A percentile compares a stretch with the other conserved stretches of the same genome.
Evolutionary conservation across 2,888 invertebrate species (phyloP).

Genomic region (Exephanes ischioxanthus): DNA sequence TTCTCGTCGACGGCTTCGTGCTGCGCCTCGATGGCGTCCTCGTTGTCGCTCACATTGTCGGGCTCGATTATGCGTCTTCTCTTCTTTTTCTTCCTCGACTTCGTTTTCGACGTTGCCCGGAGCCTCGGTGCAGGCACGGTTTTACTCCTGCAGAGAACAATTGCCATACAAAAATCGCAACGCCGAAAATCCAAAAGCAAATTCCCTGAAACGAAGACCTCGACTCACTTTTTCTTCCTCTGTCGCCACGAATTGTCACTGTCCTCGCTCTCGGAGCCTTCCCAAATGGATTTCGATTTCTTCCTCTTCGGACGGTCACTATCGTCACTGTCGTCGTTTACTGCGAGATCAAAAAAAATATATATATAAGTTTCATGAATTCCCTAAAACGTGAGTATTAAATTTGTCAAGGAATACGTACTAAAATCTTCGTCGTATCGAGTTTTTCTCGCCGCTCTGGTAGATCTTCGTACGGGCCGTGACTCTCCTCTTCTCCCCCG

Average conservation of each 20-base stretch:
- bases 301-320: constrained; percentile 86
- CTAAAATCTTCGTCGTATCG: constrained; percentile 87
- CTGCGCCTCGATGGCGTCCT: constrained; percentile 80
- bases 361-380: too few species aligned
- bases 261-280: constrained; percentile 87
- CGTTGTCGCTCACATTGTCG: constrained; percentile 84
- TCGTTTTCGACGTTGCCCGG: constrained; percentile 78
- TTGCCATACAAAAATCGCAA: neutral
- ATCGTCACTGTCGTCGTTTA: constrained; percentile 87
- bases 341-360: constrained; percentile 69
- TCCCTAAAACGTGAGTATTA: too few species aligned
- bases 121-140: constrained; percentile 76
- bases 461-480: constrained; percentile 86
- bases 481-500: constrained; percentile 85
- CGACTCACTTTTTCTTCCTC: constrained; percentile 84
- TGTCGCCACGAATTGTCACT: constrained; percentile 88
- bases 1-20: constrained; percentile 18
- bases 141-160: constrained; percentile 76
- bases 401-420: constrained; percentile 78
- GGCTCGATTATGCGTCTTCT: constrained; percentile 83
- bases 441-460: constrained; percentile 85
- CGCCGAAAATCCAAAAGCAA: neutral
- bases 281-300: constrained; percentile 87
- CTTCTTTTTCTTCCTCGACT: constrained; percentile 85
- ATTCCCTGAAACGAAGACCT: neutral